Base-by-base conservation (phyloP, 1,140 invertebrate genomes). In the Drosophila pseudoananassae region DNA sequence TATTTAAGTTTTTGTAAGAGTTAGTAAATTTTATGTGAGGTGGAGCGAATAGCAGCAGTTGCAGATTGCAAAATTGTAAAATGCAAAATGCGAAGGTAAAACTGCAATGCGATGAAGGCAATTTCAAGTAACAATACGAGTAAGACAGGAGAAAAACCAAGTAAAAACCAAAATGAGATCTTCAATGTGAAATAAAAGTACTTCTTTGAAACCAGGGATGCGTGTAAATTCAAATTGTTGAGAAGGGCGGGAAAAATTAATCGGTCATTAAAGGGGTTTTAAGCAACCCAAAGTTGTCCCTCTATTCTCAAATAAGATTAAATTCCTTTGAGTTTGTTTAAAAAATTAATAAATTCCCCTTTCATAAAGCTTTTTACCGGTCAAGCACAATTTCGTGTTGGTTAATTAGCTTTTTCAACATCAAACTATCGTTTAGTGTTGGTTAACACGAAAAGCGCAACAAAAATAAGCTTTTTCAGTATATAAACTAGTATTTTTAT, bases 131-230 rank as follows among this genome's bases (percentile, higher is more conserved):
- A 76, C 63, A 70, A 77, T 65, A 76, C 54, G 71, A 76, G 82
- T 55, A 76, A 79, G 65, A 45, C 55, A 82, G 50, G 76, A 82
- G 55, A 61, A 70, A 33, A 33, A 46, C 64, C 31, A 61, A 76
- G 38, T 60, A 64, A 46, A 57, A 36, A 36, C 10, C 66, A 43
- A 80, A 81, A 75, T 81, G 72, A 81, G 52, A 81, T 85, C 82
- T 85, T 85, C 71, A 88, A 85, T 85, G 82, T 85, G 82, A 87
- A 85, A 85, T 85, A 85, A 85, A 85, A 85, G 70, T 85, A 85
- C 82, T 87, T 85, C 82, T 85, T 85, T 73, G 85, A 87, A 75
- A 69, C 17, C 63, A 14, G 43, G 33, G n/a, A 23, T 43, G 63
- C 17, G 46, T 55, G 25, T 36, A 9, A 55, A 12, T 17, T 36